Base-by-base conservation (phyloP, 2,113 vertebrate species). In the Edolisoma coerulescens region DNA sequence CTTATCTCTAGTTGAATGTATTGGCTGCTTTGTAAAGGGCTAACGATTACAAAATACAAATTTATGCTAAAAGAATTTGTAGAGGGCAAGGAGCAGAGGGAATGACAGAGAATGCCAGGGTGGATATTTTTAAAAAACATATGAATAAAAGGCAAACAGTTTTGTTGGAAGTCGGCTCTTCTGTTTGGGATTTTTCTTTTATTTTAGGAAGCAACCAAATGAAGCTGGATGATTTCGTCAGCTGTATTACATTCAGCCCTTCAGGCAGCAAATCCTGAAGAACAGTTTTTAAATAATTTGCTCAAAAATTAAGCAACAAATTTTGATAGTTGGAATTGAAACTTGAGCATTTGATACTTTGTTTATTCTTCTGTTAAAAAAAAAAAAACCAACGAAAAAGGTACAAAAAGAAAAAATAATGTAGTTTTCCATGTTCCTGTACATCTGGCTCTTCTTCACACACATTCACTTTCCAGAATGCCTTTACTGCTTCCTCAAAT, bases 21-120 rank as follows among this genome's bases (percentile, higher is more conserved):
- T 22, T 77, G 90, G 49, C 80, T 67, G 87, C 76, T 79, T 70
- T 93, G 77, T 87, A 69, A 87, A 92, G 91, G 92, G 69, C 68
- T 88, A 80, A 69, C 7, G 6, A 64, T 74, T 53, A 69, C 22
- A 26, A 94, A 90, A 78, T 27, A 50, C 60, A 84, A 56, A 82
- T 59, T 67, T 53, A 49, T 78, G 41, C 77, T 61, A 35, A 67
- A 69, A 35, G 71, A 50, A 70, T 81, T 26, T 54, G 37, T 56
- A 42, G 63, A 83, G 24, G 30, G 37, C 22, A 39, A 75, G 63
- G 20, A 84, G 70, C 50, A 91, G 74, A 82, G 65, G 69, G 44
- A 69, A 59, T 32, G 45, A 53, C 13, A 57, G 23, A 64, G 28
- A 60, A 91, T 81, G 45, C 33, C 81, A 91, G 35, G 50, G 33